A percentile compares a stretch with the other conserved stretches of the same genome.
These are phyloP conservation scores for Gorsachius goisagi DNA, from an alignment of 2,113 vertebrate species.

Conservation along the genomic window DNA sequence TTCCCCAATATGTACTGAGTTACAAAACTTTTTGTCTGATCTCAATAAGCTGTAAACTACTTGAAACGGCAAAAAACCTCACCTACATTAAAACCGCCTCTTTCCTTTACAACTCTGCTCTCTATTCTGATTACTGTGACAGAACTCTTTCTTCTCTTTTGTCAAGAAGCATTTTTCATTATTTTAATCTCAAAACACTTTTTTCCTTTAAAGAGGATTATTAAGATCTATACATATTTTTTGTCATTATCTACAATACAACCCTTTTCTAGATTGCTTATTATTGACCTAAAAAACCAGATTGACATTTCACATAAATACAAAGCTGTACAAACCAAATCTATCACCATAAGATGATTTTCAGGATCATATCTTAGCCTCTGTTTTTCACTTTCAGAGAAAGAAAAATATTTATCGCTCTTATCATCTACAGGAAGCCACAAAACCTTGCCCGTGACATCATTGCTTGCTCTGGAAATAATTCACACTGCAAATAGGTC, in stretches of 20 bases:
- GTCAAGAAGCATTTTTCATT: not conserved
- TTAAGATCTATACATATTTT: not conserved
- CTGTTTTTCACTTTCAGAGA: not conserved
- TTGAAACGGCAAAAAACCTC: not conserved
- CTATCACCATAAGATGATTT: not conserved
- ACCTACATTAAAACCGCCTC: not conserved
- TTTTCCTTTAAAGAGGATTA: not conserved
- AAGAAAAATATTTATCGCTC: not conserved
- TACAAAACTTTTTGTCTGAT: not conserved
- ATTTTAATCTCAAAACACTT: not conserved
- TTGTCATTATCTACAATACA: not conserved
- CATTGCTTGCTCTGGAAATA: not conserved
- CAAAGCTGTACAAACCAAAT: not conserved
- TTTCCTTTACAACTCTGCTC: not conserved
- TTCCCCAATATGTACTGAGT: not conserved
- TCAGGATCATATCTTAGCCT: not conserved
- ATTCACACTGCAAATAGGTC: not conserved
- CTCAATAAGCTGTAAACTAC: not conserved
- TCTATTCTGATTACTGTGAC: not conserved
- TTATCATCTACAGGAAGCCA: not conserved
- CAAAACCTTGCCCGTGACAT: not conserved
- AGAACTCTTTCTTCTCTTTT: not conserved
- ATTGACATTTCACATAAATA: not conserved
- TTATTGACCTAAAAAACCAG: not conserved
- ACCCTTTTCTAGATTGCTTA: not conserved